Base-by-base conservation (phyloP, 53 echinoderm and acorn worm species). In the Temnopleurus reevesii region DNA sequence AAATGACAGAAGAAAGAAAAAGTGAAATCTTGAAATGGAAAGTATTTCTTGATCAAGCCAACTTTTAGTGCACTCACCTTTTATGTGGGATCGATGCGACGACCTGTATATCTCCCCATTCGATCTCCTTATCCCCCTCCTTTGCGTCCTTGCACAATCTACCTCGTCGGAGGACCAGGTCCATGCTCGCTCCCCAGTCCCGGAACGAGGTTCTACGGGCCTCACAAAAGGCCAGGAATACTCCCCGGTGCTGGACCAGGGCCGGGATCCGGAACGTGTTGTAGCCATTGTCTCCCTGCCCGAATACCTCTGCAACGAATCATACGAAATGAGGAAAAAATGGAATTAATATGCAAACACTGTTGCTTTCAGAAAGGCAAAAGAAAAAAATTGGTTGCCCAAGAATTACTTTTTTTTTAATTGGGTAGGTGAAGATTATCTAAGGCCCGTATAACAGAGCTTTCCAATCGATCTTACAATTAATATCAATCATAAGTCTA, bases 141-240 rank as follows among this genome's bases (percentile, higher is more conserved):
- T 21, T 47, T 46, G 33, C 46, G 10, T 51, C 55, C n/a, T n/a
- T n/a, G 17, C 49, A 49, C 46, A 90, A 38, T 64, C 76, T 57
- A 18, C 97, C 97, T 36, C 97, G 86, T 13, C 97, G 59, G 3
- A 92, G 34, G 53, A 97, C 91, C 53, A 97, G 90, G 80, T 97
- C 97, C 93, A 97, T 97, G 15, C 76, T 89, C 25, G 63, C 53
- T 6, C 97, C 97, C 33, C 95, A 93, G 83, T 97, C 97, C 44
- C 55, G 51, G 47, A 53, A 66, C 0, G 97, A 93, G 53, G 94
- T 94, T 59, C 89, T 89, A 34, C 97, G 77, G 5, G 95, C 97
- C 77, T 97, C 97, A 59, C 95, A 95, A 87, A 97, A 97, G 61
- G 97, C 97, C 34, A 97, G 89, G 86, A 97, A 97, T 41, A 58